A percentile compares a stretch with the other conserved stretches of the same genome.
phyloP scores from a whole-genome alignment of 2,888 invertebrate genomes.

The Pristionchus fissidentatus region DNA sequence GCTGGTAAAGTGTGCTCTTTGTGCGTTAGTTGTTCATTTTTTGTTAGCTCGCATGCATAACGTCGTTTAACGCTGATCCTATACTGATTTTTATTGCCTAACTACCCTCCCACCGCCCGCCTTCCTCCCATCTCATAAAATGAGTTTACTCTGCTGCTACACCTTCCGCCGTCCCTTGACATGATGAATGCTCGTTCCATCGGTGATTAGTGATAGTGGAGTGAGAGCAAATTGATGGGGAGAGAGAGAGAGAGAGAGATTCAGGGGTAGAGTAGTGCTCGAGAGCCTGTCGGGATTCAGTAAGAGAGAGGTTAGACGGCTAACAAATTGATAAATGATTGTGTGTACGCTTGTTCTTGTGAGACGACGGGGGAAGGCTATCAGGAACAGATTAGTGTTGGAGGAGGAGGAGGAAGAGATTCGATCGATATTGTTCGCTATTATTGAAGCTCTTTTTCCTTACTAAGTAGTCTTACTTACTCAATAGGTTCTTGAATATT shows the following conservation, averaged over 20 bases:
- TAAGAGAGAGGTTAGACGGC: not conserved
- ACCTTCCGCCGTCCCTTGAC: slow-evolving; percentile 1
- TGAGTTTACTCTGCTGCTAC: slow-evolving; percentile 27
- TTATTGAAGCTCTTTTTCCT: too few species aligned
- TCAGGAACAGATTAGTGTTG: not conserved
- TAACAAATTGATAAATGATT: slow-evolving; percentile 5
- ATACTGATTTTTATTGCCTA: too few species aligned
- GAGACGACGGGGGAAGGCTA: not conserved
- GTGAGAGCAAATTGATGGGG: slow-evolving; percentile 4
- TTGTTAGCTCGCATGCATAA: not conserved
- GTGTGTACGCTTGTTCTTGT: slow-evolving; percentile 32
- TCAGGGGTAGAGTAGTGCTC: not conserved
- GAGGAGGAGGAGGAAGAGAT: too few species aligned
- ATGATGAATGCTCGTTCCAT: slow-evolving; percentile 33
- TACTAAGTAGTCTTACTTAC: too few species aligned
- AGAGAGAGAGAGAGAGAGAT: not conserved
- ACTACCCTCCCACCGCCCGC: not conserved
- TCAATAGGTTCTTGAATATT: too few species aligned
- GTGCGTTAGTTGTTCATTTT: too few species aligned
- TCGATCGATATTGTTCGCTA: too few species aligned
- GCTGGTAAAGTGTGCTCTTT: too few species aligned
- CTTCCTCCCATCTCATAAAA: not conserved
- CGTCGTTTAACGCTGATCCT: not conserved
- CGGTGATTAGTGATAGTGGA: slow-evolving; percentile 31
- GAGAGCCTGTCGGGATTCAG: not conserved